Evolutionary conservation across 2,888 invertebrate species (phyloP).

Genomic region (Sinhomidia bicolor): DNA sequence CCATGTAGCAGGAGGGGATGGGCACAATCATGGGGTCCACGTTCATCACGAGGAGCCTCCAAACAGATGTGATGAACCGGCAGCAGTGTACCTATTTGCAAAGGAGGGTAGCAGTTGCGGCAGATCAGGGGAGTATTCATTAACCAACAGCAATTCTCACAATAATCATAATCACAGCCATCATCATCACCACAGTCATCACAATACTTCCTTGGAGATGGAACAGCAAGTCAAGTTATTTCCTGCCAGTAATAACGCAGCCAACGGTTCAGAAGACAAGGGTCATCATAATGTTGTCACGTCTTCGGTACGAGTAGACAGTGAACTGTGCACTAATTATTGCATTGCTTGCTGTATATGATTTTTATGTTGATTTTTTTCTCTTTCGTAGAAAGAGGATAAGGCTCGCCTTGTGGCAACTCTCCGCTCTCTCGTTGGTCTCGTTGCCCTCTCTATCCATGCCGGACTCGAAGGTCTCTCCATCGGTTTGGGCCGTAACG

Average conservation of each 20-base stretch:
- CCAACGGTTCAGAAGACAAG: slow-evolving; percentile 37
- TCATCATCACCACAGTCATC: slow-evolving; percentile 71
- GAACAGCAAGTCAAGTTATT: slow-evolving; percentile 77
- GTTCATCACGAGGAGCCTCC: slow-evolving; percentile 80
- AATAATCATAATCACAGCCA: slow-evolving; percentile 67
- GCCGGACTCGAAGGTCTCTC: slow-evolving; percentile 93
- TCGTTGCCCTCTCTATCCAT: slow-evolving; percentile 92
- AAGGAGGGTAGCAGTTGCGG: slow-evolving; percentile 74
- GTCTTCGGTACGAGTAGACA: slow-evolving; percentile 10
- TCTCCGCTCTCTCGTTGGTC: slow-evolving; percentile 89
- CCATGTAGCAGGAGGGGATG: slow-evolving; percentile 71
- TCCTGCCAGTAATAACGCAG: slow-evolving; percentile 58
- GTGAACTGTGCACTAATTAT: no score
- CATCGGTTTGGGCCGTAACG: slow-evolving; percentile 88
- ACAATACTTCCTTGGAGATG: slow-evolving; percentile 64
- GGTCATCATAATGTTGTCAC: background rate
- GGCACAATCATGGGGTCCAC: slow-evolving; percentile 80
- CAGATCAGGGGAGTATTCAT: slow-evolving; percentile 77
- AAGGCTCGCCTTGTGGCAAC: slow-evolving; percentile 81
- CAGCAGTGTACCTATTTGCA: slow-evolving; percentile 79
- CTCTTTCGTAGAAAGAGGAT: slow-evolving; percentile 73
- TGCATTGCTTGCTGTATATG: no score
- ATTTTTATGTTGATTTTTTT: slow-evolving; percentile 4
- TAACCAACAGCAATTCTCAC: slow-evolving; percentile 56
- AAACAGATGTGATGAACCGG: slow-evolving; percentile 80